Conservation (phyloP, 2,113 vertebrate species). For the Clarias macrocephalus region DNA sequence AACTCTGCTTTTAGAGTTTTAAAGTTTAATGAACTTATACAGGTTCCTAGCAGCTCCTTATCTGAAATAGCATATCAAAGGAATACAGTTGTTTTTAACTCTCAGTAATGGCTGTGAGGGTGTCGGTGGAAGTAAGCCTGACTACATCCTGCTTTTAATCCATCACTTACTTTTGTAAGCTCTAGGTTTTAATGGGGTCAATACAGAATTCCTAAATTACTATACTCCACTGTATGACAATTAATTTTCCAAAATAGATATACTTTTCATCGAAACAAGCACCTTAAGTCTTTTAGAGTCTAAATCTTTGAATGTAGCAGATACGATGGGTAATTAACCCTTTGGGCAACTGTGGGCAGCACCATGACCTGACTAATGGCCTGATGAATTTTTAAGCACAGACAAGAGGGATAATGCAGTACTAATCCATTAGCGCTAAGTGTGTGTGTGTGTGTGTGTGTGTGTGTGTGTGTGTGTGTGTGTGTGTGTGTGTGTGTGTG, state of each 20-base stretch:
- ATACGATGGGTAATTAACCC: slow-evolving; percentile 80
- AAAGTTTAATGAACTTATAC: neutral
- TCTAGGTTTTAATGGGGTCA: slow-evolving; percentile 38
- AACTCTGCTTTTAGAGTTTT: slow-evolving; percentile 2
- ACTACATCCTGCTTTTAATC: slow-evolving; percentile 33
- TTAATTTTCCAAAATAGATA: slow-evolving; percentile 20
- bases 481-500: slow-evolving; percentile 23
- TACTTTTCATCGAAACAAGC: slow-evolving; percentile 63
- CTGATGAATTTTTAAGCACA: slow-evolving; percentile 90
- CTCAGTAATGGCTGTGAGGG: slow-evolving; percentile 1
- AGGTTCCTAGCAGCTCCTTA: neutral
- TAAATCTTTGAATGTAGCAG: slow-evolving; percentile 62
- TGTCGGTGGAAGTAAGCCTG: slow-evolving; percentile 28
- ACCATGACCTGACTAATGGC: slow-evolving; percentile 74
- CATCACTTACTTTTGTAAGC: slow-evolving; percentile 32
- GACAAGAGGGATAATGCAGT: slow-evolving; percentile 77
- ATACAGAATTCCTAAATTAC: slow-evolving; percentile 28
- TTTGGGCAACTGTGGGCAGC: slow-evolving; percentile 62
- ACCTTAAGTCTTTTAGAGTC: slow-evolving; percentile 63
- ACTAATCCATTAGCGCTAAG: slow-evolving; percentile 79
- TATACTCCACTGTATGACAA: slow-evolving; percentile 14
- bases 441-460: slow-evolving; percentile 29
- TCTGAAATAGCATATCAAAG: neutral
- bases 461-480: slow-evolving; percentile 1
- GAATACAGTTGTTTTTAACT: neutral